Evolutionary conservation across 2,888 invertebrate species (phyloP), one percentile per base, ranked within the genome.

Genomic region (Eurytoma adleriae): DNA sequence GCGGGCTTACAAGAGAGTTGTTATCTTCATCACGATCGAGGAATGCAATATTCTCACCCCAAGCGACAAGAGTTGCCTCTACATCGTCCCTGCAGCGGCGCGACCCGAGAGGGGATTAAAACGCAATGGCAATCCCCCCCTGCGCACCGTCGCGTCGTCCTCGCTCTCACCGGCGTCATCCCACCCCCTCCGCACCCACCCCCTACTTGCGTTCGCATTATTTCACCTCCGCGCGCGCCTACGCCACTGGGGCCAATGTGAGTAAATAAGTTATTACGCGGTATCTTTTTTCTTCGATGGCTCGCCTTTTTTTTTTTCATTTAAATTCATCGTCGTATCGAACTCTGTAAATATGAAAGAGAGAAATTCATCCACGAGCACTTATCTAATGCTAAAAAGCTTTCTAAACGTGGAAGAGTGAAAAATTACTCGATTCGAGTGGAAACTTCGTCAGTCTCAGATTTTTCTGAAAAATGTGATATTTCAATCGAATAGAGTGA

Each of bases 11-110:
- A 77, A 64, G 71, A 71, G 61, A 85, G 86, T 87, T 87, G 89
- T 89, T 90, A 88, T 89, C 88, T 87, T 88, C 89, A 88, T 90
- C 90, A 90, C 87, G 88, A 90, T 90, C 90, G 86, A 89, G 90
- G 90, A 90, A 90, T 90, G 90, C 87, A 90, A 90, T 90, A 90
- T 90, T 89, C 90, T 90, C 90, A 90, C 90, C 90, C 90, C 86
- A 88, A 88, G 89, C 88, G 90, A 90, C 90, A 90, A 89, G 76
- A 76, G 76, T 78, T 70, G 81, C 84, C 82, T 78, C 64, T 83
- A 83, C 81, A 68, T 67, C 82, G 30, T 52, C 72, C 62, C 56
- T 56, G 76, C 70, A 62, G 62, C 24, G 61, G 50, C 73, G 64
- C 16, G 73, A 40, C 13, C 68, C 82, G 80, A 84, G 85, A 84